Conservation (phyloP, 2,888 invertebrate genomes). For the Trichopoda pennipes region DNA sequence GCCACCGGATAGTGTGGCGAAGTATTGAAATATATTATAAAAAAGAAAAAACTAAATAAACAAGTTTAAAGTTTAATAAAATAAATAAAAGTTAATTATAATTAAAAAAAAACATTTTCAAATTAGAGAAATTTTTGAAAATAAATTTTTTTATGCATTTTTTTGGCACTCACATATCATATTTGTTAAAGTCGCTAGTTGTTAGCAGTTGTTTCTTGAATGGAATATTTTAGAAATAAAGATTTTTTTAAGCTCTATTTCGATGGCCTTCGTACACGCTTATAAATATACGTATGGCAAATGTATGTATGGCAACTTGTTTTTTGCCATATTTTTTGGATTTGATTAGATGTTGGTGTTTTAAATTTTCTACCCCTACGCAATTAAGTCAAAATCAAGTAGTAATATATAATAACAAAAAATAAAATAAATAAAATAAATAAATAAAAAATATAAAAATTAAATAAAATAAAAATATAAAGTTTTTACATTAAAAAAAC, state of each 20-base stretch:
- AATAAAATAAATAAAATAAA: conserved; percentile 25
- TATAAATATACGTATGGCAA: conserved; percentile 8
- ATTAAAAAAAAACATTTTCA: no score
- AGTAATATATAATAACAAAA: conserved; percentile 9
- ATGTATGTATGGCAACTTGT: conserved; percentile 43
- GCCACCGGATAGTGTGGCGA: no score
- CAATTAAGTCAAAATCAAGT: conserved; percentile 46
- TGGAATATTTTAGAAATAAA: neutral
- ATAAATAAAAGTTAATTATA: no score
- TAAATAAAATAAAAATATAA: neutral
- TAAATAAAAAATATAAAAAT: neutral
- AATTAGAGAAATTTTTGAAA: no score
- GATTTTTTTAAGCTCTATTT: conserved; percentile 9
- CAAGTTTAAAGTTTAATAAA: no score
- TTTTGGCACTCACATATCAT: no score
- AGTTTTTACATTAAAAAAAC: neutral
- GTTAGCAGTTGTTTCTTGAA: no score
- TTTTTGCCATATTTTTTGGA: conserved; percentile 28
- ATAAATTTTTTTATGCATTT: no score
- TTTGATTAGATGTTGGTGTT: conserved; percentile 42
- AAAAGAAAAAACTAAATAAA: no score
- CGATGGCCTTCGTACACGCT: conserved; percentile 14
- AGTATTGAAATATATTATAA: no score
- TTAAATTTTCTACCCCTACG: conserved; percentile 65
- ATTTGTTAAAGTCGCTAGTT: no score